phyloP scores from a whole-genome alignment of 1,140 invertebrate genomes.

The Dendroctonus valens region DNA sequence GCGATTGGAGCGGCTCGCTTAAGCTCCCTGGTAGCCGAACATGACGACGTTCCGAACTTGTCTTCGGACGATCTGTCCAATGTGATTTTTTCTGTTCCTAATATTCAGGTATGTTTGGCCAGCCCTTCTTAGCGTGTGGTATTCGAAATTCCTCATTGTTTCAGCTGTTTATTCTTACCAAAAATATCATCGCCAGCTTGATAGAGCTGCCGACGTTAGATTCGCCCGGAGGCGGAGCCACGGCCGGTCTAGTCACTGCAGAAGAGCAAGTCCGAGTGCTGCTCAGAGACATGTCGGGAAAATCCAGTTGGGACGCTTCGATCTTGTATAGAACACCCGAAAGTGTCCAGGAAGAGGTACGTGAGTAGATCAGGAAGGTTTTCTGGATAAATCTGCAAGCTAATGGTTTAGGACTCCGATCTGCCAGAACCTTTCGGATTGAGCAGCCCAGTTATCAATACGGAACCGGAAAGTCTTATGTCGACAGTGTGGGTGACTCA shows the following conservation, averaged over 20 bases:
- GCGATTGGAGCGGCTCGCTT: constrained; percentile 79
- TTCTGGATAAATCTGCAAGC: background rate
- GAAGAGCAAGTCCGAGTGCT: constrained; percentile 80
- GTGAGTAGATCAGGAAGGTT: background rate
- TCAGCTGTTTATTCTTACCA: constrained; percentile 84
- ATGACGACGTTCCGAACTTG: constrained; percentile 83
- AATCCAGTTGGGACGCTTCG: constrained; percentile 94
- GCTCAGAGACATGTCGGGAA: constrained; percentile 91
- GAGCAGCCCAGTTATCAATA: background rate
- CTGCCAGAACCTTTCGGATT: background rate
- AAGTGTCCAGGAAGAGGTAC: constrained; percentile 32
- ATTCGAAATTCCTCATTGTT: constrained; percentile 46
- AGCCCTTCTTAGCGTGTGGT: background rate
- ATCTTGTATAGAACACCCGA: constrained; percentile 77
- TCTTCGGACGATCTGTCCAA: constrained; percentile 70
- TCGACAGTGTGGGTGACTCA: constrained; percentile 41
- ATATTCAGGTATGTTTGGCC: constrained; percentile 61
- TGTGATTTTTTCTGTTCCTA: constrained; percentile 82
- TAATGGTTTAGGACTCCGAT: background rate
- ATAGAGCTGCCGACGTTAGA: constrained; percentile 89
- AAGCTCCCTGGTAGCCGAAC: constrained; percentile 85
- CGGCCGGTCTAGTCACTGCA: constrained; percentile 65
- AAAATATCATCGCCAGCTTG: constrained; percentile 81
- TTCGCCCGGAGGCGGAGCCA: constrained; percentile 79
- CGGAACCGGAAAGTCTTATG: constrained; percentile 51